Conservation (phyloP, 2,113 vertebrate genomes). For the Daboia siamensis region DNA sequence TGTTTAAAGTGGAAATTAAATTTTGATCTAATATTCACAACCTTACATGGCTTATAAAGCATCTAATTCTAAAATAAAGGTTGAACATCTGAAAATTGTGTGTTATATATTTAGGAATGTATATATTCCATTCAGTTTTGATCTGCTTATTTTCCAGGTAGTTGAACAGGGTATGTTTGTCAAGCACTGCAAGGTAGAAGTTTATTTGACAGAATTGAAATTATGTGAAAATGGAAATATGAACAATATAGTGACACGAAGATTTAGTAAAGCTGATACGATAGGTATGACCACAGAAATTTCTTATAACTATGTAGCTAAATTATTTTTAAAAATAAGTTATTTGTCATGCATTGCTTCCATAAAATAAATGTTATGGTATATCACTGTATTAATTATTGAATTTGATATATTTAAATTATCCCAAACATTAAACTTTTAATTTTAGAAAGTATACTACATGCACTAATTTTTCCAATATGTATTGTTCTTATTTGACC, state of each 20-base stretch:
- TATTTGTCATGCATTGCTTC: background rate
- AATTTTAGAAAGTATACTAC: background rate
- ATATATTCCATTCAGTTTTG: background rate
- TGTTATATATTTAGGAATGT: background rate
- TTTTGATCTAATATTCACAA: background rate
- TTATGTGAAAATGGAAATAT: slow-evolving; percentile 97
- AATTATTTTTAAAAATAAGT: background rate
- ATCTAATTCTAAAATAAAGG: background rate
- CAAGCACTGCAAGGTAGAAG: slow-evolving; percentile 99
- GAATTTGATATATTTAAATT: background rate
- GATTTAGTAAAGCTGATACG: slow-evolving; percentile 98
- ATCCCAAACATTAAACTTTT: background rate
- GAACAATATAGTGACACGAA: slow-evolving; percentile 90
- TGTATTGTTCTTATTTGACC: background rate
- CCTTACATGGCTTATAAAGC: background rate
- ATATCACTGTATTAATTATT: background rate
- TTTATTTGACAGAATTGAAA: slow-evolving; percentile 96
- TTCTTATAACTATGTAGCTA: background rate
- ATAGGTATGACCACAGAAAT: slow-evolving; percentile 79
- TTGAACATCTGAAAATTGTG: background rate
- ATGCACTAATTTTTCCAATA: background rate
- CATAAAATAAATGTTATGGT: background rate
- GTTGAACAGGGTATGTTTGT: slow-evolving; percentile 99
- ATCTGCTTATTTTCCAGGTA: slow-evolving; percentile 75
- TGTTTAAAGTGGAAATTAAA: slow-evolving; percentile 2